Conservation (phyloP, 2,888 invertebrate species). For the Archips crataeganus region DNA sequence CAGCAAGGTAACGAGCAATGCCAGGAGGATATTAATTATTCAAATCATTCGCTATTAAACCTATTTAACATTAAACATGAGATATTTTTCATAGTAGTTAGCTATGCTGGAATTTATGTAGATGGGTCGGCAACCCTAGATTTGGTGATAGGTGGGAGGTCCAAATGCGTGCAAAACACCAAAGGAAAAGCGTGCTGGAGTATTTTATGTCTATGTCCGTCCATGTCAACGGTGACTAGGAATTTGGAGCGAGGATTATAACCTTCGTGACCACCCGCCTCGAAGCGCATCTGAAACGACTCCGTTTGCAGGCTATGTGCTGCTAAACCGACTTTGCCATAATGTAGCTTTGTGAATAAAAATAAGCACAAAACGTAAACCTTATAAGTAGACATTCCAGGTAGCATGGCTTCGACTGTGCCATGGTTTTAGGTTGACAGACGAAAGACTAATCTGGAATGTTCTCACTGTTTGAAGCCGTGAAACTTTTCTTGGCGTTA, state of each 20-base stretch:
- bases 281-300: no score
- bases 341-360: not conserved
- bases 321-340: no score
- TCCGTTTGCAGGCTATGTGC: not conserved
- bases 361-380: not conserved
- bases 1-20: constrained; percentile 29
- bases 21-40: constrained; percentile 13
- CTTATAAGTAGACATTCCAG: not conserved
- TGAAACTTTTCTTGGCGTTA: not conserved
- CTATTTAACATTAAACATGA: not conserved
- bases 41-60: not conserved
- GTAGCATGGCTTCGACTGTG: not conserved
- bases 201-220: no score
- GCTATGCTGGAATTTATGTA: no score
- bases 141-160: not conserved
- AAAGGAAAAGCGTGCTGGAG: no score
- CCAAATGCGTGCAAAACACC: no score
- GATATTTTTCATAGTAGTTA: not conserved
- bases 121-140: not conserved
- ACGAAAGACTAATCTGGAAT: not conserved
- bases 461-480: not conserved
- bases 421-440: not conserved
- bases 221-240: no score
- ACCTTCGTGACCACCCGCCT: no score
- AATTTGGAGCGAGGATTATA: no score